Percentiles rank a stretch among this genome's conserved stretches.
Evolutionary conservation across 2,888 invertebrate species (phyloP).

Genomic region (Carcina quercana): DNA sequence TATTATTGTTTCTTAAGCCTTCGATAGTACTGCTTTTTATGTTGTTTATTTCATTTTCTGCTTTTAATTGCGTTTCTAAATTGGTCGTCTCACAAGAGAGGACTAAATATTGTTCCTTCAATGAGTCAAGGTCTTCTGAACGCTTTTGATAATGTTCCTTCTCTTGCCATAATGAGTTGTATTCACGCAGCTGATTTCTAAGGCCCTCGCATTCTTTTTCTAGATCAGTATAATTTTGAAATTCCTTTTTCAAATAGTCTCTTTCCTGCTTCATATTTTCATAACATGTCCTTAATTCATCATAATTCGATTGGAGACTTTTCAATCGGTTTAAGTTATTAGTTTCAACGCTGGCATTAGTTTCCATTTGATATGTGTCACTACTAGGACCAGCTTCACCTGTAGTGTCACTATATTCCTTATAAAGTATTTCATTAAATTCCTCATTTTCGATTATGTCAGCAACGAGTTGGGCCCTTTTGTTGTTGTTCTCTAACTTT

Average conservation of each 20-base stretch:
- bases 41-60: constrained; percentile 54
- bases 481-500: constrained; percentile 36
- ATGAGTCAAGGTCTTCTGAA: constrained; percentile 46
- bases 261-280: constrained; percentile 54
- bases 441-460: constrained; percentile 61
- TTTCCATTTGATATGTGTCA: constrained; percentile 26
- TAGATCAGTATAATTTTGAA: constrained; percentile 43
- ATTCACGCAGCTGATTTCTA: constrained; percentile 44
- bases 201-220: constrained; percentile 46
- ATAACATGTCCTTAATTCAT: constrained; percentile 50
- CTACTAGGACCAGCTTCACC: constrained; percentile 28
- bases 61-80: constrained; percentile 51
- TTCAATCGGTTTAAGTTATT: constrained; percentile 54
- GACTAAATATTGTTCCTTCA: constrained; percentile 55
- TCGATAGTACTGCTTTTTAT: constrained; percentile 45
- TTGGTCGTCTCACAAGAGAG: constrained; percentile 52
- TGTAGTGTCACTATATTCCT: constrained; percentile 28
- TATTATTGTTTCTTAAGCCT: constrained; percentile 44
- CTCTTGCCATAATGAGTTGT: constrained; percentile 54
- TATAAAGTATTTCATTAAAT: constrained; percentile 55
- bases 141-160: constrained; percentile 56
- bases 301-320: constrained; percentile 49
- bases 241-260: constrained; percentile 36
- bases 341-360: constrained; percentile 39
- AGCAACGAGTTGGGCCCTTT: constrained; percentile 57